Evolutionary conservation across 2,888 invertebrate genomes (phyloP).

Genomic region (Campoplex capitator): DNA sequence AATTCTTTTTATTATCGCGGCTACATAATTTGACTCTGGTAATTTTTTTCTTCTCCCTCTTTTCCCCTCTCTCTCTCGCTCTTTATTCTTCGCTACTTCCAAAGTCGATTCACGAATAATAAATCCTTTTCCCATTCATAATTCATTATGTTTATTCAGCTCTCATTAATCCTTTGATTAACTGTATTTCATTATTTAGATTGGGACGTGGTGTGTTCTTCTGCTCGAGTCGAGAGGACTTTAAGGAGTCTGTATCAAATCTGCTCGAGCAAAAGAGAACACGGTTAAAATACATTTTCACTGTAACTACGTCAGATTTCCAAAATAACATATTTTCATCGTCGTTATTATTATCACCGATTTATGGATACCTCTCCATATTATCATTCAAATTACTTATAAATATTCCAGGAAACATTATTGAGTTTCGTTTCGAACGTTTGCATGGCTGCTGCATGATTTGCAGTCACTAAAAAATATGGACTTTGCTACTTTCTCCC

Average conservation of each 20-base stretch:
- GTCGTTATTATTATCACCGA: background rate
- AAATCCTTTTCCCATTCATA: slow-evolving; percentile 78
- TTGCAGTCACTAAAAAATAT: no score
- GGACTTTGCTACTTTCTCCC: no score
- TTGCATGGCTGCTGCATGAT: no score
- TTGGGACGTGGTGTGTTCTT: slow-evolving; percentile 68
- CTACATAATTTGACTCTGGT: slow-evolving; percentile 30
- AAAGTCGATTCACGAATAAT: slow-evolving; percentile 74
- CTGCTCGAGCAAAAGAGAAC: slow-evolving; percentile 33
- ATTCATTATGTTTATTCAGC: slow-evolving; percentile 80
- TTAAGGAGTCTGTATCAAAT: slow-evolving; percentile 46
- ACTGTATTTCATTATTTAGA: slow-evolving; percentile 80
- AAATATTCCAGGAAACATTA: background rate
- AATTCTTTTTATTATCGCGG: slow-evolving; percentile 70
- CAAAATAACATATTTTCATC: background rate
- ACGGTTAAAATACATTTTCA: slow-evolving; percentile 35
- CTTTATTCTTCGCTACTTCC: slow-evolving; percentile 64
- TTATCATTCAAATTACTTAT: background rate
- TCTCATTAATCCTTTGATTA: slow-evolving; percentile 82
- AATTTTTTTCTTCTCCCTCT: slow-evolving; percentile 9
- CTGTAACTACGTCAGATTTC: background rate
- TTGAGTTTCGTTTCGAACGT: background rate
- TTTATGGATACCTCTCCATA: background rate
- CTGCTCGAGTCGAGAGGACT: slow-evolving; percentile 19
- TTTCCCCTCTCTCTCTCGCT: slow-evolving; percentile 27